These are phyloP conservation scores for Hypotaenidia okinawae DNA, from an alignment of 2,797 vertebrate species.

Conservation along the genomic window DNA sequence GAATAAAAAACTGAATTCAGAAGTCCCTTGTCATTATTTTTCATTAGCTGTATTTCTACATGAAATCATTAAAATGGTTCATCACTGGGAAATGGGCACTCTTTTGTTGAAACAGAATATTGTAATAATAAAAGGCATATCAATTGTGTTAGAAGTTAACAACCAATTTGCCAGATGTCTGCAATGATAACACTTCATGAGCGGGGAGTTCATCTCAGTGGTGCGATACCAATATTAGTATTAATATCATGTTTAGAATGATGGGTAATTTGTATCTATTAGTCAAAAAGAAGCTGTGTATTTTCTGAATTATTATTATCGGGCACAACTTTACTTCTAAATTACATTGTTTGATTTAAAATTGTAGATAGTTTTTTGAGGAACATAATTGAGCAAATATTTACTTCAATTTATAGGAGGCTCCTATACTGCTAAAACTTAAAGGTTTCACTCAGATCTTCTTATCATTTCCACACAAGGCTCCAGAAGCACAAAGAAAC, in stretches of 20 bases:
- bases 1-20: slow-evolving; percentile 42
- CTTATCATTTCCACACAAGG: slow-evolving; percentile 33
- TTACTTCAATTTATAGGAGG: slow-evolving; percentile 38
- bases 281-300: slow-evolving; percentile 53
- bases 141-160: slow-evolving; percentile 68
- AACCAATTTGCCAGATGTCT: slow-evolving; percentile 73
- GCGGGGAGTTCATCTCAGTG: slow-evolving; percentile 55
- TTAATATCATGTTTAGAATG: slow-evolving; percentile 65
- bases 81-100: slow-evolving; percentile 41
- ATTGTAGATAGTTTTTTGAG: slow-evolving; percentile 49
- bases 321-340: slow-evolving; percentile 47
- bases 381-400: slow-evolving; percentile 40
- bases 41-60: slow-evolving; percentile 65
- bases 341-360: slow-evolving; percentile 63
- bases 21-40: slow-evolving; percentile 53
- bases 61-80: slow-evolving; percentile 64
- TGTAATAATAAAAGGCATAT: slow-evolving; percentile 68
- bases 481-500: slow-evolving; percentile 15
- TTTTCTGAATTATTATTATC: slow-evolving; percentile 62
- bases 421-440: background rate
- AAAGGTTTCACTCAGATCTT: background rate
- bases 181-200: slow-evolving; percentile 64
- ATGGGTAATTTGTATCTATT: slow-evolving; percentile 67
- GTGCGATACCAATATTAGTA: slow-evolving; percentile 61
- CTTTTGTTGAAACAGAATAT: slow-evolving; percentile 53